Evolutionary conservation across 2,797 vertebrate species (phyloP).

Genomic region (Sebastes steindachneri): DNA sequence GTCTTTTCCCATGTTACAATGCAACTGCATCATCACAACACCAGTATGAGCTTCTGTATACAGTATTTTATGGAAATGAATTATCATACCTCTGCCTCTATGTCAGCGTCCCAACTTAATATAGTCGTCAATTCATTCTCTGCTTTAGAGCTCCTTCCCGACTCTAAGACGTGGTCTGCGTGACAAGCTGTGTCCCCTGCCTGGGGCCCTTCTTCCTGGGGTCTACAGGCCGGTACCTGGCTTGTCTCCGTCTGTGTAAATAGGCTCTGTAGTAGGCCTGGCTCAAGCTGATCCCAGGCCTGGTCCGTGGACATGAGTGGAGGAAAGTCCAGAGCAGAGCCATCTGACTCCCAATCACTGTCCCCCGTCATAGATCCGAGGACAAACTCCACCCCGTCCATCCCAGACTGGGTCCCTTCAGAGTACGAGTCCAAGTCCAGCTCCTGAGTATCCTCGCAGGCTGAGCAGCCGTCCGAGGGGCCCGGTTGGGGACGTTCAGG

Average conservation of each 20-base stretch:
- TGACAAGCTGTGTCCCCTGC: slow-evolving; percentile 15
- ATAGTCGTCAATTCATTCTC: slow-evolving; percentile 46
- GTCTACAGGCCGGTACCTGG: slow-evolving; percentile 22
- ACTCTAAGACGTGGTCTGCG: slow-evolving; percentile 29
- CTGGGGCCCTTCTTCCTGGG: slow-evolving; percentile 19
- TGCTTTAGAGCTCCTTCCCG: slow-evolving; percentile 27
- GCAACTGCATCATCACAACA: neutral
- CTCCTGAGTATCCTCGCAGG: slow-evolving; percentile 79
- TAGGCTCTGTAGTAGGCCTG: slow-evolving; percentile 78
- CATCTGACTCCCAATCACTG: slow-evolving; percentile 86
- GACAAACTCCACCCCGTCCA: slow-evolving; percentile 83
- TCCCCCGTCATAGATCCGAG: slow-evolving; percentile 83
- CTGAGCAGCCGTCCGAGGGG: slow-evolving; percentile 74
- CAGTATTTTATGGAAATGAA: neutral
- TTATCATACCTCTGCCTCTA: slow-evolving; percentile 68
- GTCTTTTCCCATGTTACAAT: neutral
- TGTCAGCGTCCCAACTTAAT: slow-evolving; percentile 25
- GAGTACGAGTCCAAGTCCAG: slow-evolving; percentile 83
- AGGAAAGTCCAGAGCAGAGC: slow-evolving; percentile 73
- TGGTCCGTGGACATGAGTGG: slow-evolving; percentile 61
- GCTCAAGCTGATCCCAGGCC: slow-evolving; percentile 81
- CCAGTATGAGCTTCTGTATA: neutral
- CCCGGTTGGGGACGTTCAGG: slow-evolving; percentile 78
- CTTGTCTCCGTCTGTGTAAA: slow-evolving; percentile 68
- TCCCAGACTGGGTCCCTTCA: slow-evolving; percentile 81